Evolutionary conservation across 1,140 invertebrate genomes (phyloP).

Genomic region (Ceratosolen solmsi): DNA sequence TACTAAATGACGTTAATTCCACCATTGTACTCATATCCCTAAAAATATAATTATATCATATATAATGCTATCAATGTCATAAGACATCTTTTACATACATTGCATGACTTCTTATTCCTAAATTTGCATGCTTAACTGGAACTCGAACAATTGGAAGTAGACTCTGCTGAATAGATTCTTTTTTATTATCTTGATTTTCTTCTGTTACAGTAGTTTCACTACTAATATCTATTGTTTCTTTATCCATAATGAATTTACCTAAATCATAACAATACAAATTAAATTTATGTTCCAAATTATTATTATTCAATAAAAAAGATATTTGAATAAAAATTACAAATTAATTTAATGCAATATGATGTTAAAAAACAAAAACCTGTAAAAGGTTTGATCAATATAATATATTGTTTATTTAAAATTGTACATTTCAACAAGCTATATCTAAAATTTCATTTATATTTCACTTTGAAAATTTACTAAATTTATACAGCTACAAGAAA

Average conservation of each 20-base stretch:
- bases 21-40: conserved; percentile 92
- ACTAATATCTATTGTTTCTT: conserved; percentile 42
- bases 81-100: conserved; percentile 60
- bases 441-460: conserved; percentile 23
- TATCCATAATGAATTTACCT: conserved; percentile 28
- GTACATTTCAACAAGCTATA: background rate
- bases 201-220: conserved; percentile 19
- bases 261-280: background rate
- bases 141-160: conserved; percentile 63
- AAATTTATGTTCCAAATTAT: no score
- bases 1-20: conserved; percentile 89
- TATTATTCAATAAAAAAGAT: no score
- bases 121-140: conserved; percentile 72
- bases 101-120: conserved; percentile 71
- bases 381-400: background rate
- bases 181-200: conserved; percentile 44
- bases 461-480: background rate
- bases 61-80: conserved; percentile 12
- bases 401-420: background rate
- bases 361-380: background rate
- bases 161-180: conserved; percentile 18
- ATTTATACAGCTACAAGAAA: background rate
- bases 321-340: background rate
- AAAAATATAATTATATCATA: conserved; percentile 57
- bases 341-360: background rate